A percentile compares a stretch with the other conserved stretches of the same genome.
phyloP scores from a whole-genome alignment of 2,888 invertebrate species.

The Leptopilina myrica region DNA sequence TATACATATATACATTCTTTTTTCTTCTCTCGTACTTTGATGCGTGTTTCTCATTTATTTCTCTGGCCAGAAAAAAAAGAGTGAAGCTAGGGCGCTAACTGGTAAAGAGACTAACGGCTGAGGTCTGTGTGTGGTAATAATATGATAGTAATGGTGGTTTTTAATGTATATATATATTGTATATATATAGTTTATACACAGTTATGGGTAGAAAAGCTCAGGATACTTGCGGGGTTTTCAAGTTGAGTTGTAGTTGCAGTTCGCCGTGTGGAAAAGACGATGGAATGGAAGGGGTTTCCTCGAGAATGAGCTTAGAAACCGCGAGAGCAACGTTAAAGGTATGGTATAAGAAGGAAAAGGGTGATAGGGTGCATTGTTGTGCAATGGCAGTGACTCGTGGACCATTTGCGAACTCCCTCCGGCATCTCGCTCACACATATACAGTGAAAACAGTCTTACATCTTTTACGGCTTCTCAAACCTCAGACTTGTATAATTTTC shows the following conservation, averaged over 20 bases:
- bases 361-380: constrained; percentile 65
- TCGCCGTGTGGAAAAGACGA: constrained; percentile 42
- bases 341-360: constrained; percentile 11
- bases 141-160: constrained; percentile 45
- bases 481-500: constrained; percentile 34
- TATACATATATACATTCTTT: neutral
- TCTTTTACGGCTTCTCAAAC: constrained; percentile 28
- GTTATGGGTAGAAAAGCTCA: constrained; percentile 29
- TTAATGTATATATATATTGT: no score
- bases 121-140: constrained; percentile 31
- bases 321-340: constrained; percentile 42
- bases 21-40: constrained; percentile 61
- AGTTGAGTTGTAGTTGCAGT: constrained; percentile 49
- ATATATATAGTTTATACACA: no score
- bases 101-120: constrained; percentile 43
- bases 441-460: neutral
- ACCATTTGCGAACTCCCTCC: constrained; percentile 65
- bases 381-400: constrained; percentile 69
- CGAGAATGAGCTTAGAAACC: constrained; percentile 36
- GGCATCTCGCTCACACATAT: constrained; percentile 47
- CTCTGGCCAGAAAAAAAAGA: constrained; percentile 54
- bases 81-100: constrained; percentile 48
- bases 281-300: constrained; percentile 8
- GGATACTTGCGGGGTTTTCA: constrained; percentile 53
- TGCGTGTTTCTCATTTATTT: constrained; percentile 69